Evolutionary conservation across 2,113 vertebrate species (phyloP).

Genomic region (Dendrocopos noguchii): DNA sequence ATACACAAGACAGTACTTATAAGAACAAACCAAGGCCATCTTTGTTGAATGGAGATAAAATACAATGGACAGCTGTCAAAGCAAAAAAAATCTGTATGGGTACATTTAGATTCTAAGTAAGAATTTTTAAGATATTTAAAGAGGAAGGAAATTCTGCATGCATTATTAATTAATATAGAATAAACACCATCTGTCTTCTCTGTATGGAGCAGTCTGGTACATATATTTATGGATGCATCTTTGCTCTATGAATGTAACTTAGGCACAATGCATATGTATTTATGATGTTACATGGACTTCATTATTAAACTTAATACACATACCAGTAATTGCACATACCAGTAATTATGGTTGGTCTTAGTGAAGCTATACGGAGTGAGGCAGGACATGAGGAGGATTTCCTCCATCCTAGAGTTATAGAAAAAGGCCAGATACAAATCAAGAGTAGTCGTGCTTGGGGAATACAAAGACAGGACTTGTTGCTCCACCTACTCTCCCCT

Average conservation of each 20-base stretch:
- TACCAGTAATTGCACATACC: background rate
- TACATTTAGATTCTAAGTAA: constrained; percentile 2
- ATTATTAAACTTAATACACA: background rate
- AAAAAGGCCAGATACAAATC: background rate
- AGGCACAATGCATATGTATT: background rate
- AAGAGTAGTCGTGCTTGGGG: background rate
- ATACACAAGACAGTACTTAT: background rate
- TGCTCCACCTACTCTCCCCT: background rate
- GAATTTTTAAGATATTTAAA: constrained; percentile 19
- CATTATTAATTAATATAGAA: constrained; percentile 39
- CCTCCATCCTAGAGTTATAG: background rate
- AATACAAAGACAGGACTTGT: background rate
- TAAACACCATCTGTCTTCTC: constrained; percentile 43
- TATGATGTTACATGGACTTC: background rate
- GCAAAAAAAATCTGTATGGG: background rate
- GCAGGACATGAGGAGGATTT: background rate
- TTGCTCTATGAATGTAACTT: background rate
- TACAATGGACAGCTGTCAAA: background rate
- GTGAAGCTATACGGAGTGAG: background rate
- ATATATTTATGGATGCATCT: background rate
- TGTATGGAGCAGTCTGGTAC: background rate
- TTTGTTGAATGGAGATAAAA: constrained; percentile 7
- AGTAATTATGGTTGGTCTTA: background rate
- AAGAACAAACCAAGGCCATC: constrained; percentile 10
- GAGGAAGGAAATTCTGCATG: background rate